Evolutionary conservation across 2,888 invertebrate genomes (phyloP), one percentile per base, ranked within the genome.

Genomic region (Yponomeuta evonymella): DNA sequence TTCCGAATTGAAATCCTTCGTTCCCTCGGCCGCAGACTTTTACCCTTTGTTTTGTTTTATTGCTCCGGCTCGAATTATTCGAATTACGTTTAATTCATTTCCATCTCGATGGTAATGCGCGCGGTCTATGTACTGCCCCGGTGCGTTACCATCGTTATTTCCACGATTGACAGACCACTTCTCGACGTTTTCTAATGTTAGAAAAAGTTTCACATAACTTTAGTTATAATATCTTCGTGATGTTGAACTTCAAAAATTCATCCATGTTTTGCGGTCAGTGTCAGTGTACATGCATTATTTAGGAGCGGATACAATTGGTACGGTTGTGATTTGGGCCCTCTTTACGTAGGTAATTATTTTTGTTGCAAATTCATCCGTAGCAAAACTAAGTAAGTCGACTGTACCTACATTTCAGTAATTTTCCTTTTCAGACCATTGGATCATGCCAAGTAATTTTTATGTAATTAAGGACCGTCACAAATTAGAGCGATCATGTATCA

Each of bases 1-100:
- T 93, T 89, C 90, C 87, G 89, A 90, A 92, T 92, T 92, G 92
- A 89, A 92, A 93, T 92, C 90, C 89, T 87, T 85, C 84, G 82
- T 86, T 85, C 85, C 85, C 85, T 83, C 85, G 80, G 86, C 87
- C 87, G 85, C 87, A 85, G 82, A 85, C 85, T 85, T 86, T 85
- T 86, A 84, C 87, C 87, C 85, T 90, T 90, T 91, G 89, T 90
- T 88, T 90, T 90, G 84, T 89, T 88, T 85, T 86, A 88, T 86
- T 84, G 85, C 84, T 82, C 83, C 83, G 82, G 79, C 86, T 86
- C 90, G 90, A 91, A 91, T 91, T 92, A 90, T 90, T 89, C 87
- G 87, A 91, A 92, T 91, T 91, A 91, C 84, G 85, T 88, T 91
- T 90, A 92, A 92, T 91, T 91, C 88, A 86, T 90, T 88, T 88